Base-by-base conservation (phyloP, 2,888 invertebrate species). In the Ellobium chinense region DNA sequence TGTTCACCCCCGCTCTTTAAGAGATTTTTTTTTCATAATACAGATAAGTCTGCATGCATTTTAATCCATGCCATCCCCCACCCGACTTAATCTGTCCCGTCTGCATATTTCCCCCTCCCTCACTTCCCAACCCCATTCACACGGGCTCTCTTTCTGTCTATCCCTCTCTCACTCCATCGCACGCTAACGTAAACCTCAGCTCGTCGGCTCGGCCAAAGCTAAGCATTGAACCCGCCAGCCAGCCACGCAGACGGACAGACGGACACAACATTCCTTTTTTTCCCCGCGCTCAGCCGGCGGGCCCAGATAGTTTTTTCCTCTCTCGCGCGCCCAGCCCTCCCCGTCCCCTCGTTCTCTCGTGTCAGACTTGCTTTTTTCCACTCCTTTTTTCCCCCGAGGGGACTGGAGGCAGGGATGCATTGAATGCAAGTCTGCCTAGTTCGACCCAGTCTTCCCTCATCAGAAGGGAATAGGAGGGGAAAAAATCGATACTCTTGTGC, bases 401-500 rank as follows among this genome's bases (percentile, higher is more conserved):
- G 39, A n/a, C 24, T 37, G 46, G 27, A 46, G 69, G 46, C 69
- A 46, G 69, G 46, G 69, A 37, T 69, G 69, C 69, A 69, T 14
- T 69, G 46, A 46, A 46, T 69, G 69, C 46, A 46, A 37, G 39
- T 69, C 69, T 69, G 69, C 69, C 69, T 27, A n/a, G 69, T 69
- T 69, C 46, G 69, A 69, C 69, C 69, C 46, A 65, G 69, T 66
- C 66, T 66, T 34, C 36, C 24, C 46, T 27, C 24, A 21, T n/a
- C 14, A 39, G 4, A 31, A 65, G 69, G 18, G 69, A 69, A 69
- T 46, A 46, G 27, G 46, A 37, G 66, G 69, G 46, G 27, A 46
- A 27, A 69, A 46, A 46, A 69, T 69, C 69, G 46, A 69, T 69
- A 69, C 39, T 69, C 69, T 69, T 69, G 69, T 69, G 69, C 69